Conservation (phyloP, 1,140 invertebrate species). For the Caligus rogercresseyi region DNA sequence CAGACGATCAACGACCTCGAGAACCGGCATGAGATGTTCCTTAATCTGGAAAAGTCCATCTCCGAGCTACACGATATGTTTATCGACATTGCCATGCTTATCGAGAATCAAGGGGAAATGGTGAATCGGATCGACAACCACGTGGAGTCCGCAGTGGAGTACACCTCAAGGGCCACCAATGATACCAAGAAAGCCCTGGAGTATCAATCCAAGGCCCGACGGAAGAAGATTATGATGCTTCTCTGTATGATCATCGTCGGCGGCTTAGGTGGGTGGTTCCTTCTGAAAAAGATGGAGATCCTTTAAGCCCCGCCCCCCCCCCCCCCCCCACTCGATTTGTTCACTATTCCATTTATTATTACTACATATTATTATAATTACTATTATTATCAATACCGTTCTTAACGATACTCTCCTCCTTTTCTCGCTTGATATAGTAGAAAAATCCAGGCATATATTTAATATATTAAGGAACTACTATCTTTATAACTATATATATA, state of each 20-base stretch:
- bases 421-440: too few relatives aligned
- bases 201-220: conserved; percentile 43
- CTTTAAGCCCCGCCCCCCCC: conserved; percentile 1
- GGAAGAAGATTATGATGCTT: conserved; percentile 25
- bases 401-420: too few relatives aligned
- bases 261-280: not conserved
- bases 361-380: too few relatives aligned
- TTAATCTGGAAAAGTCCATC: conserved; percentile 29
- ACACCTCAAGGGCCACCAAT: conserved; percentile 41
- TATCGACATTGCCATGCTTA: conserved; percentile 27
- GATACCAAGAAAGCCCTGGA: conserved; percentile 46
- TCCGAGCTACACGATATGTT: conserved; percentile 31
- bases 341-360: too few relatives aligned
- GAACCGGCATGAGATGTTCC: conserved; percentile 34
- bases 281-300: conserved; percentile 2
- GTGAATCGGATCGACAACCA: conserved; percentile 80
- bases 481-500: too few relatives aligned
- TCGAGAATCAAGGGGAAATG: conserved; percentile 56
- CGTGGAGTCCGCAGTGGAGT: conserved; percentile 51
- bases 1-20: conserved; percentile 15
- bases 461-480: too few relatives aligned
- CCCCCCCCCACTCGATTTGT: too few relatives aligned
- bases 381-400: too few relatives aligned
- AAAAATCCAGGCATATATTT: too few relatives aligned
- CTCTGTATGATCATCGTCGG: conserved; percentile 18